Evolutionary conservation across 1,140 invertebrate genomes (phyloP).

Genomic region (Eurosta solidaginis): DNA sequence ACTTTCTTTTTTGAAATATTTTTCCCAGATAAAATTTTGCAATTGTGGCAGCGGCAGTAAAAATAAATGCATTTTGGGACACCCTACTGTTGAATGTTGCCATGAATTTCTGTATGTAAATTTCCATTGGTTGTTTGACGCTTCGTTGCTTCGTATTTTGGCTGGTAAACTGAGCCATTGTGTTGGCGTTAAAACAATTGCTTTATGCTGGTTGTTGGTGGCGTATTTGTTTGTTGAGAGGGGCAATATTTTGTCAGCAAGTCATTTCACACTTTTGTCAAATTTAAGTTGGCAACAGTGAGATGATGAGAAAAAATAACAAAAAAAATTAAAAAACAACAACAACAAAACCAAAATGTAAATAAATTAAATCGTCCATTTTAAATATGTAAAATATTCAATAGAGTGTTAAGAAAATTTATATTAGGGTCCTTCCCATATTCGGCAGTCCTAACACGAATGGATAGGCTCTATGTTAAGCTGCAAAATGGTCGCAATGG

Average conservation of each 20-base stretch:
- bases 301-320: not conserved
- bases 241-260: slow-evolving; percentile 29
- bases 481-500: no score
- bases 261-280: slow-evolving; percentile 31
- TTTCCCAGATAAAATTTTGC: no score
- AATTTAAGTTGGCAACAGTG: not conserved
- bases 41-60: not conserved
- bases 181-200: slow-evolving; percentile 10
- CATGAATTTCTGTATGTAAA: no score
- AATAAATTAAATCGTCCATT: slow-evolving; percentile 9
- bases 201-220: not conserved
- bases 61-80: no score
- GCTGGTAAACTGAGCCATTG: not conserved
- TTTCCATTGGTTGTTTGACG: not conserved
- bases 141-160: not conserved
- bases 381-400: slow-evolving; percentile 9
- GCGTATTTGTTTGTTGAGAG: not conserved
- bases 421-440: no score
- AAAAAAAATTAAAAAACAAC: not conserved
- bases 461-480: no score
- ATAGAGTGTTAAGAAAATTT: slow-evolving; percentile 17
- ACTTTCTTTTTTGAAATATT: no score
- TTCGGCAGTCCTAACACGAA: no score
- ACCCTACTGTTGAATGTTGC: not conserved
- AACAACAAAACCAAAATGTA: slow-evolving; percentile 1